Evolutionary conservation across 2,113 vertebrate species (phyloP), one percentile per base, ranked within the genome.

Genomic region (Heterochromis multidens): DNA sequence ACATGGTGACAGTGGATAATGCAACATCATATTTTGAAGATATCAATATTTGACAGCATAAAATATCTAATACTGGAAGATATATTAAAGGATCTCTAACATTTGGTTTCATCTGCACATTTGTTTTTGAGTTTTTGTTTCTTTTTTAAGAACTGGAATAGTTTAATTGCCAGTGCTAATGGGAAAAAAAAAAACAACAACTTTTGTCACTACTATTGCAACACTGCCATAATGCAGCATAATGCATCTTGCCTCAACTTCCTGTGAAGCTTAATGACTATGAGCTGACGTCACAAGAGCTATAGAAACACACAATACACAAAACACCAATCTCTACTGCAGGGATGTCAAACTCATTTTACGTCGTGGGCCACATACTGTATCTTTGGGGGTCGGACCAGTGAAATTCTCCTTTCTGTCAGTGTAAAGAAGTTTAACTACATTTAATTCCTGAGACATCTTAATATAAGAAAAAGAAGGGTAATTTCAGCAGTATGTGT

Each of bases 151-250:
- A 74, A 54, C 27, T 14, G 43, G 52, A 52, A 74, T n/a, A n/a
- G 43, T 31, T 74, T 72, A 12, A 4, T 72, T 52, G 43, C 49
- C 67, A 49, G 67, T 49, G 25, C 43, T 72, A 72, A 72, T 29
- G 19, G 40, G 33, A 14, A 27, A 46, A 67, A 46, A 1, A 0
- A 0, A 0, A n/a, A n/a, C n/a, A n/a, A n/a, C n/a, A n/a, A 0
- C 3, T 49, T 49, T 29, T 12, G 40, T 31, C 3, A 74, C 25
- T 74, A 74, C 25, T 74, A 31, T 74, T 1, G 25, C 67, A 74
- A 8, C 67, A 52, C 67, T 52, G 37, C 6, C 17, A 27, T 72
- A 52, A 72, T 72, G 43, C 40, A 72, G 23, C 25, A 21, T 29
- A 72, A 52, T 31, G 43, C 67, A 72, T 21, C 17, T 52, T 31